Base-by-base conservation (phyloP, 2,888 invertebrate genomes). In the Plemyria rubiginata region DNA sequence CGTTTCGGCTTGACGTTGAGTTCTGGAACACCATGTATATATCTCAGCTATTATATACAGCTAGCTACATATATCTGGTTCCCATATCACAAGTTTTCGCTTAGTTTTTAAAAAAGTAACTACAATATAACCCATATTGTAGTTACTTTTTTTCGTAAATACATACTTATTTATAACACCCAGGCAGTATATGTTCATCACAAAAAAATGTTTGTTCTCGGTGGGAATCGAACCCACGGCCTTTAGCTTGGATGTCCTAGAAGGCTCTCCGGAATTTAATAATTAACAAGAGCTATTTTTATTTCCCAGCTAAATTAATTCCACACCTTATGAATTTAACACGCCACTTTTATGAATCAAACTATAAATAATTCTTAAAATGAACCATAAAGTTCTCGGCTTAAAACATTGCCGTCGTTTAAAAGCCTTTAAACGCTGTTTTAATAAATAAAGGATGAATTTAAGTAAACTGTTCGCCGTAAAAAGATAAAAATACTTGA, bases 401-500 rank as follows among this genome's bases (percentile, higher is more conserved):
- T 61, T 70, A 65, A 67, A 70, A 70, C 67, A 65, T 63, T 54
- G 60, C 53, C 16, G 45, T 57, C 57, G 51, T 57, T 60, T 58
- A 56, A 16, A 45, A 64, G 64, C 59, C 43, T 68, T 38, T 51
- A 65, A 66, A 67, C 65, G 60, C 53, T 59, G 61, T 70, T 68
- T 67, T 68, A 67, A 67, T 68, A 67, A 68, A 70, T 72, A 66
- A 69, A 72, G 65, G 63, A 65, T 60, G 67, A 57, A 67, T 68
- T 71, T 68, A 70, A 72, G 65, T 70, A 70, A 71, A 68, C 70
- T 52, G 52, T 65, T 54, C 54, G 59, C 69, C 52, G 60, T 68
- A 70, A 69, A 67, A 54, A 70, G 74, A 68, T 75, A 76, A 73
- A 70, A 72, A 71, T 72, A 78, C 75, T 66, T 70, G 65, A 68